phyloP scores from a whole-genome alignment of 2,113 vertebrate genomes.

The Strix uralensis region DNA sequence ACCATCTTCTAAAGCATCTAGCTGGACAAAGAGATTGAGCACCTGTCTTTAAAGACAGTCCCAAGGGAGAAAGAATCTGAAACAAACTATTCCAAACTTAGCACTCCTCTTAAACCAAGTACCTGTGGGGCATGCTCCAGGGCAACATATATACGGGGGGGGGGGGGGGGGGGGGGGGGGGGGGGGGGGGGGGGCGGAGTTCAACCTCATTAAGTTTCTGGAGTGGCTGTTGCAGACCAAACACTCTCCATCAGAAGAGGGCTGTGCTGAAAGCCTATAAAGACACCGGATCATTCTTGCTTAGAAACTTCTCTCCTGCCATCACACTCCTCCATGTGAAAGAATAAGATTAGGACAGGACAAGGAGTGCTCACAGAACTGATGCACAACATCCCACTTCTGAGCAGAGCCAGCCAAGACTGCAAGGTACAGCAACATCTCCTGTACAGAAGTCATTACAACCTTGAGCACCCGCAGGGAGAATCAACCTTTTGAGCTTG shows the following conservation, averaged over 20 bases:
- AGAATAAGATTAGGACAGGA: neutral
- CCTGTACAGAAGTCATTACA: neutral
- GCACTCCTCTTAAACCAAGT: neutral
- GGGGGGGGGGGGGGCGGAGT: neutral
- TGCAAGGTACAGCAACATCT: neutral
- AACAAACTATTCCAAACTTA: neutral
- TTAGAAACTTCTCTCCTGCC: neutral
- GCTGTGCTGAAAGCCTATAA: neutral
- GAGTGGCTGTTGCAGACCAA: neutral
- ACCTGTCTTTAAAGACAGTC: neutral
- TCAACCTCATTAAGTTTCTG: neutral
- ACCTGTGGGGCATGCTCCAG: neutral
- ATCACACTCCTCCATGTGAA: neutral
- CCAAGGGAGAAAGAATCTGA: neutral
- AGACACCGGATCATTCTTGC: neutral
- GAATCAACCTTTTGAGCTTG: neutral
- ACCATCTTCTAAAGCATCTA: neutral
- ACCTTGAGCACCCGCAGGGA: neutral
- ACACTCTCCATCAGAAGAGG: neutral
- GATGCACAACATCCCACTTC: neutral
- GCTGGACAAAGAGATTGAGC: neutral
- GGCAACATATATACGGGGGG: neutral
- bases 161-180: no score
- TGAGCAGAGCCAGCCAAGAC: neutral
- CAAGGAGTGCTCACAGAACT: neutral